Conservation (phyloP, 2,113 vertebrate genomes). For the Trinectes maculatus region DNA sequence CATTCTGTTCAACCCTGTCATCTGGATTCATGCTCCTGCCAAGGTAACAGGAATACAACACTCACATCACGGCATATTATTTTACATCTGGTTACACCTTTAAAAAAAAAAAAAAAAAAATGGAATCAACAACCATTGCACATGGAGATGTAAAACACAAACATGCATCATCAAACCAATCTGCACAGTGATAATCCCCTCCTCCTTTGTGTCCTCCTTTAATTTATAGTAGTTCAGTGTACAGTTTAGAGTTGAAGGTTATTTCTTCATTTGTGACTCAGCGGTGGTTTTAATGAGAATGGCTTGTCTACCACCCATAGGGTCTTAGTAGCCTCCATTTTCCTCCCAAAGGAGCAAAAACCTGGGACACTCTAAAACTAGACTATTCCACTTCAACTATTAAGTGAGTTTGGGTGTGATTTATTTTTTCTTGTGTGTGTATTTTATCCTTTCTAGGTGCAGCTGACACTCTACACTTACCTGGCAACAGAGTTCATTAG, state of each 20-base stretch:
- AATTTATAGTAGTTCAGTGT: conserved; percentile 23
- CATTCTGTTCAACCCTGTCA: conserved; percentile 95
- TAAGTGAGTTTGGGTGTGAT: neutral
- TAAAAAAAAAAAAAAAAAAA: too few species aligned
- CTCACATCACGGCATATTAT: neutral
- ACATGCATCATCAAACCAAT: neutral
- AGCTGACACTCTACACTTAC: conserved; percentile 93
- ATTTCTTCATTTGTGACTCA: conserved; percentile 19
- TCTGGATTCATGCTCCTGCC: conserved; percentile 97
- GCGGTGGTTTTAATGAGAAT: conserved; percentile 29
- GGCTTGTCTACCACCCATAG: conserved; percentile 5
- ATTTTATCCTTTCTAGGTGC: conserved; percentile 82
- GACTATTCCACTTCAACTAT: conserved; percentile 1
- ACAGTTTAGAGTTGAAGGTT: conserved; percentile 40
- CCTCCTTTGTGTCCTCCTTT: conserved; percentile 7
- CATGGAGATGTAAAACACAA: neutral
- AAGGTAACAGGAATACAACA: conserved; percentile 82
- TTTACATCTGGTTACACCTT: conserved; percentile 1
- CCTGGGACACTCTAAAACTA: conserved; percentile 7
- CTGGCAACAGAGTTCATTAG: conserved; percentile 96
- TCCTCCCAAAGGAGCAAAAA: conserved; percentile 22
- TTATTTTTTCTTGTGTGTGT: conserved; percentile 5
- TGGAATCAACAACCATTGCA: too few species aligned
- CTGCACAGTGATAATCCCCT: conserved; percentile 22
- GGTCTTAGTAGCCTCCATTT: conserved; percentile 1